Base-by-base conservation (phyloP, 2,888 invertebrate species). In the Papilio gigon region DNA sequence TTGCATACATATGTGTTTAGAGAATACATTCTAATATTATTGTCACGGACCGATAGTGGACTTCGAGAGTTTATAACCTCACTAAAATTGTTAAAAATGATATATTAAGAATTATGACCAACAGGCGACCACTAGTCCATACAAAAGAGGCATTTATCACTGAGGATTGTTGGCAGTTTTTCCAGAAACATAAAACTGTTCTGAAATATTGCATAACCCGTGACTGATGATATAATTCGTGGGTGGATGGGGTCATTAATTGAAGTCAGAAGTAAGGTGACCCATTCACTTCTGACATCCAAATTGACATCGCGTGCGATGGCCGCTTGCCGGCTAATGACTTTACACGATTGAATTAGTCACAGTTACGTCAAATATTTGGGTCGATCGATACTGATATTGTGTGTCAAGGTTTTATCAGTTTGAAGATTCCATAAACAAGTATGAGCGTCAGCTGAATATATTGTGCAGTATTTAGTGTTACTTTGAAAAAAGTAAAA, bases 281-380 rank as follows among this genome's bases (percentile, higher is more conserved):
- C 80, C 33, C 63, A n/a, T 80, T 80, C 81, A 84, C 83, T 77
- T 77, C 71, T 81, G 83, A 82, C 85, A 80, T 68, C 68, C 74
- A 77, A 73, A 63, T 68, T 68, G 67, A 74, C 72, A 72, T 50
- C 72, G 76, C 71, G 71, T 66, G 74, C 72, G 70, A 71, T 69
- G 73, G 74, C 74, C 73, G 63, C 37, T 66, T 60, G 60, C 40
- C 27, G 37, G 1, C 20, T 56, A 25, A 44, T 53, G 30, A n/a
- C 53, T 56, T 53, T 53, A 62, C 20, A 60, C 30, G n/a, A 67
- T 42, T 42, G 42, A 11, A 61, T 67, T 53, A 67, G 47, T 56
- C 53, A 56, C 30, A 37, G 22, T 59, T 22, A 37, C 22, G 37
- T 59, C 17, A 56, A 30, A 56, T 30, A 56, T 53, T 53, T 56